Conservation (phyloP, 1,140 invertebrate genomes). For the Leucophenga varia region DNA sequence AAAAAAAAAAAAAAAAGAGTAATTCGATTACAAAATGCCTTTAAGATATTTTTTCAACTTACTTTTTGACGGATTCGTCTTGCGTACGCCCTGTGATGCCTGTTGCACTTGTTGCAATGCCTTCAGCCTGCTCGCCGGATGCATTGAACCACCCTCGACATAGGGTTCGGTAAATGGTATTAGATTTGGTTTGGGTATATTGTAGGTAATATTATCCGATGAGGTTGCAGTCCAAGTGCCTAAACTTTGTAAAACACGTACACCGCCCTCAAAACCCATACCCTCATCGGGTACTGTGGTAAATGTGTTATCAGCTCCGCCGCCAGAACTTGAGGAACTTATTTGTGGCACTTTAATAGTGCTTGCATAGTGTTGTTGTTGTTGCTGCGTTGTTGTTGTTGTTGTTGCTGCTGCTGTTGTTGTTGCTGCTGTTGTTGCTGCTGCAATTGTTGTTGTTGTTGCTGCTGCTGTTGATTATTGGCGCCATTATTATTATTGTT, state of each 20-base stretch:
- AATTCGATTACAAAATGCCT: background rate
- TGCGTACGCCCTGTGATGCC: slow-evolving; percentile 48
- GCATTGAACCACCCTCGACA: slow-evolving; percentile 65
- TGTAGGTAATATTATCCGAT: slow-evolving; percentile 62
- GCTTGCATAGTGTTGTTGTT: slow-evolving; percentile 54
- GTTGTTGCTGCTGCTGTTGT: slow-evolving; percentile 60
- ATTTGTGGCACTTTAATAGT: slow-evolving; percentile 60
- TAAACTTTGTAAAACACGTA: slow-evolving; percentile 70
- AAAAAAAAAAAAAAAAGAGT: background rate
- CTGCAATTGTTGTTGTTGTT: slow-evolving; percentile 49
- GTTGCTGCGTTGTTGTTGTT: slow-evolving; percentile 57
- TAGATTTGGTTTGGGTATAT: slow-evolving; percentile 63
- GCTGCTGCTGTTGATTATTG: slow-evolving; percentile 50
- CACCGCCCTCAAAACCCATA: slow-evolving; percentile 74
- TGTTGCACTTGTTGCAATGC: slow-evolving; percentile 60
- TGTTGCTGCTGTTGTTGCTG: slow-evolving; percentile 55
- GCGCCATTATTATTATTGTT: slow-evolving; percentile 48
- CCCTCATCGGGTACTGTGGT: slow-evolving; percentile 72
- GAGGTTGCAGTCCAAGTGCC: slow-evolving; percentile 66
- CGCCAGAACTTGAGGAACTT: slow-evolving; percentile 59
- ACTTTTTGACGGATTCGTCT: slow-evolving; percentile 55
- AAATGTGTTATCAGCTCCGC: slow-evolving; percentile 64
- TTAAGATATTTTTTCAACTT: slow-evolving; percentile 44
- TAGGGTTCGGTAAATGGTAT: slow-evolving; percentile 67
- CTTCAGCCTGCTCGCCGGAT: slow-evolving; percentile 64